A percentile compares a stretch with the other conserved stretches of the same genome.
Evolutionary conservation across 2,113 vertebrate genomes (phyloP).

Genomic region (Oenanthe melanoleuca): DNA sequence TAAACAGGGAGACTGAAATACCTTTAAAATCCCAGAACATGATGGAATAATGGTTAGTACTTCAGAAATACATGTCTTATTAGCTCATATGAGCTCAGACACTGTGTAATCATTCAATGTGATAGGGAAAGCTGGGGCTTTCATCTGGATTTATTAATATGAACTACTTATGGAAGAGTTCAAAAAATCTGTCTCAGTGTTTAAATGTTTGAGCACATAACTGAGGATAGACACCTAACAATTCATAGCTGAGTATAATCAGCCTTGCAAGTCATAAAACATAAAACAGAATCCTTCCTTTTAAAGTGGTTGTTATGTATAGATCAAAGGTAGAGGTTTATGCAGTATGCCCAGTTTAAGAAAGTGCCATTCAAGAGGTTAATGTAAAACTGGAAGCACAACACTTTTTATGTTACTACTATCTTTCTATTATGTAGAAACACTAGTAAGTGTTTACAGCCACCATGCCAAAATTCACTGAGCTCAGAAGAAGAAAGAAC

Average conservation of each 20-base stretch:
- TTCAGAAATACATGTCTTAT: not conserved
- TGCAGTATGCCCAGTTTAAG: not conserved
- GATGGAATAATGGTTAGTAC: not conserved
- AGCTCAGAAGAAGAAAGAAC: not conserved
- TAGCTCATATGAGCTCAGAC: not conserved
- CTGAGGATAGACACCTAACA: constrained; percentile 13
- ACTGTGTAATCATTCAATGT: not conserved
- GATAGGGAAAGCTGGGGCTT: not conserved
- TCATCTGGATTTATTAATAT: constrained; percentile 15
- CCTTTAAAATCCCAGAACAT: not conserved
- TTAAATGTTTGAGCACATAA: not conserved
- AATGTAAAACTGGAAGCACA: constrained; percentile 2
- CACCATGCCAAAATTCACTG: not conserved
- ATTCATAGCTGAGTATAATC: not conserved
- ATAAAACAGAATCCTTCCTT: not conserved
- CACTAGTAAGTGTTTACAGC: not conserved
- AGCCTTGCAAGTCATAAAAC: not conserved
- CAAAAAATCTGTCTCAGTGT: not conserved
- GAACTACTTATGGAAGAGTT: not conserved
- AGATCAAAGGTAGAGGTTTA: constrained; percentile 43
- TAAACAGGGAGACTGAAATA: not conserved
- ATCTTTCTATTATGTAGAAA: not conserved
- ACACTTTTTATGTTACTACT: not conserved
- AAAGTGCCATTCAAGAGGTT: not conserved
- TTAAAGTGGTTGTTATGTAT: not conserved